Percentiles rank a stretch among this genome's conserved stretches.
phyloP scores from a whole-genome alignment of 1,140 invertebrate species.

The Drosophila pseudoobscura region DNA sequence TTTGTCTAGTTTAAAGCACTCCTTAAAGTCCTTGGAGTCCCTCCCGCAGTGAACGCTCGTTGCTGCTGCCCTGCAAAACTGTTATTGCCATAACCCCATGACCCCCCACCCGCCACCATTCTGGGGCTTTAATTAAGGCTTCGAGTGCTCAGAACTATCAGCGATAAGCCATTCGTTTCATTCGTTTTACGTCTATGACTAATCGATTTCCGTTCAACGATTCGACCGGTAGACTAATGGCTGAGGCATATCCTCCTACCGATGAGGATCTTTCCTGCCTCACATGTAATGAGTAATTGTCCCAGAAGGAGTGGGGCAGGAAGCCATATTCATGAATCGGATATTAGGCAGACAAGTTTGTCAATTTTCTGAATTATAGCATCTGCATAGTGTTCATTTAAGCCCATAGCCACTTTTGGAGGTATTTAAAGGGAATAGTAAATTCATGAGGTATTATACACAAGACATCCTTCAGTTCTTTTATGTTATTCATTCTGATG shows the following conservation, averaged over 20 bases:
- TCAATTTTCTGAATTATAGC: slow-evolving; percentile 8
- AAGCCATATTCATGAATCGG: neutral
- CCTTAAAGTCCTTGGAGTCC: neutral
- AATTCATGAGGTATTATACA: too few species aligned
- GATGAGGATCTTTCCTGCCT: slow-evolving; percentile 29
- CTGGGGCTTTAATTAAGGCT: slow-evolving; percentile 55
- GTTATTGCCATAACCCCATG: slow-evolving; percentile 48
- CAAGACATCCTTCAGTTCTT: too few species aligned
- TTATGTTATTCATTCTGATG: neutral
- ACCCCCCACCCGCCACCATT: neutral
- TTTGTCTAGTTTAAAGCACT: slow-evolving; percentile 4
- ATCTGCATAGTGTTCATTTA: neutral
- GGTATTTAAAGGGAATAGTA: too few species aligned
- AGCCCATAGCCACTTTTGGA: neutral
- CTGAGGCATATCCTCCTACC: too few species aligned
- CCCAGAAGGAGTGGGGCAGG: neutral
- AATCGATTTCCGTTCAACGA: slow-evolving; percentile 65
- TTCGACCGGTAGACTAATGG: too few species aligned
- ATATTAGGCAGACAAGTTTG: slow-evolving; percentile 40
- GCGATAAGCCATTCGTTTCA: slow-evolving; percentile 57
- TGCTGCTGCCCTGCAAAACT: slow-evolving; percentile 52
- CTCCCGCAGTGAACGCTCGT: neutral
- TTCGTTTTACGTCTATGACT: slow-evolving; percentile 47
- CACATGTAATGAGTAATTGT: slow-evolving; percentile 28
- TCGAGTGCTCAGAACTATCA: slow-evolving; percentile 49